Percentiles rank a stretch among this genome's conserved stretches.
Evolutionary conservation across 2,113 vertebrate species (phyloP).

Genomic region (Picathartes gymnocephalus): DNA sequence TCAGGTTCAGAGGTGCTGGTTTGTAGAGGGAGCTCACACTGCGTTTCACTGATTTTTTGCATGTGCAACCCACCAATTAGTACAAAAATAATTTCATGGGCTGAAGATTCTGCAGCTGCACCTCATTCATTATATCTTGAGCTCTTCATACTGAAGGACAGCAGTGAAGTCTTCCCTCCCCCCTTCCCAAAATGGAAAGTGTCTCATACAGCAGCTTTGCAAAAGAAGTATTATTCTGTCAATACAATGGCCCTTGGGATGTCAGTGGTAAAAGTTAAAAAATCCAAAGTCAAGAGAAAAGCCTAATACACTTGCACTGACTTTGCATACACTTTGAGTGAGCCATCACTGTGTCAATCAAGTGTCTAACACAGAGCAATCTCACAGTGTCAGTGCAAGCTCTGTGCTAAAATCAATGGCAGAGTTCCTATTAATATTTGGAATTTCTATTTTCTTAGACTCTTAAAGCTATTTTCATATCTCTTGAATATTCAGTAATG

Average conservation of each 20-base stretch:
- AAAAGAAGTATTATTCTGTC: slow-evolving; percentile 45
- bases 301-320: slow-evolving; percentile 58
- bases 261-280: slow-evolving; percentile 59
- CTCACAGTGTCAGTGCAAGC: slow-evolving; percentile 60
- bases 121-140: neutral
- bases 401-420: slow-evolving; percentile 63
- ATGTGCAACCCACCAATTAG: neutral
- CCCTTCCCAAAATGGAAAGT: neutral
- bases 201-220: neutral
- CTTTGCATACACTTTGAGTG: slow-evolving; percentile 67
- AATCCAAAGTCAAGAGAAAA: slow-evolving; percentile 62
- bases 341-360: slow-evolving; percentile 74
- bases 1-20: neutral
- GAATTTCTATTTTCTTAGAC: slow-evolving; percentile 59
- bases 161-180: neutral
- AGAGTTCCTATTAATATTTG: slow-evolving; percentile 62
- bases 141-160: neutral
- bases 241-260: slow-evolving; percentile 62
- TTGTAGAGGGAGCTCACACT: neutral
- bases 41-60: neutral
- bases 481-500: slow-evolving; percentile 43
- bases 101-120: neutral
- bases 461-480: slow-evolving; percentile 40
- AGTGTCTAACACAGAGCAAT: slow-evolving; percentile 63
- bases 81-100: neutral